Percentiles rank a stretch among this genome's conserved stretches.
These are phyloP conservation scores for Falco columbarius DNA, from an alignment of 2,797 vertebrate genomes.

Conservation along the genomic window DNA sequence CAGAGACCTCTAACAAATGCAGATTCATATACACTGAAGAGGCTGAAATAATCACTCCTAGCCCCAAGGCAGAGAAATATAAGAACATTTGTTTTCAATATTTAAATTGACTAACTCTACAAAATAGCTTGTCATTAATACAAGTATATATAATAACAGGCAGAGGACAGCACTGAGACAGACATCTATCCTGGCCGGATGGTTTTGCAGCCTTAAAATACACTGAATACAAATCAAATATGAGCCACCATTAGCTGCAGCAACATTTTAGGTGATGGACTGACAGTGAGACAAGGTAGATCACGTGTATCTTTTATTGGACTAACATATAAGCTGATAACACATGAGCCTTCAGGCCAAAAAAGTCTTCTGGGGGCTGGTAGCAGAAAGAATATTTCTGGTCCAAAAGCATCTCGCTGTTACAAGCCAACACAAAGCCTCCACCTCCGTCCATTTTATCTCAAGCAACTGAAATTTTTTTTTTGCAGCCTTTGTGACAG, in stretches of 20 bases:
- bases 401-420: neutral
- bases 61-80: constrained; percentile 9
- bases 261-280: neutral
- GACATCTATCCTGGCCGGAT: neutral
- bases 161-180: constrained; percentile 4
- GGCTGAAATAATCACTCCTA: constrained; percentile 14
- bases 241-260: neutral
- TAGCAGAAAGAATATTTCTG: constrained; percentile 8
- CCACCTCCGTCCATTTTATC: constrained; percentile 14
- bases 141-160: neutral
- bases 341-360: neutral
- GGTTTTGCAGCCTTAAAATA: constrained; percentile 5
- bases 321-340: neutral
- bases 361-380: neutral
- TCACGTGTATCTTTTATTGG: neutral
- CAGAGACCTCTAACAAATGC: neutral
- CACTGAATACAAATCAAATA: neutral
- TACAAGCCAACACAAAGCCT: neutral
- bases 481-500: constrained; percentile 33
- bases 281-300: neutral
- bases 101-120: neutral
- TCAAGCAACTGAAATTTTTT: neutral
- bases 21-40: neutral
- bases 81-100: constrained; percentile 46
- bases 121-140: neutral